Evolutionary conservation across 2,797 vertebrate species (phyloP), one percentile per base, ranked within the genome.

Genomic region (Mallotus villosus): DNA sequence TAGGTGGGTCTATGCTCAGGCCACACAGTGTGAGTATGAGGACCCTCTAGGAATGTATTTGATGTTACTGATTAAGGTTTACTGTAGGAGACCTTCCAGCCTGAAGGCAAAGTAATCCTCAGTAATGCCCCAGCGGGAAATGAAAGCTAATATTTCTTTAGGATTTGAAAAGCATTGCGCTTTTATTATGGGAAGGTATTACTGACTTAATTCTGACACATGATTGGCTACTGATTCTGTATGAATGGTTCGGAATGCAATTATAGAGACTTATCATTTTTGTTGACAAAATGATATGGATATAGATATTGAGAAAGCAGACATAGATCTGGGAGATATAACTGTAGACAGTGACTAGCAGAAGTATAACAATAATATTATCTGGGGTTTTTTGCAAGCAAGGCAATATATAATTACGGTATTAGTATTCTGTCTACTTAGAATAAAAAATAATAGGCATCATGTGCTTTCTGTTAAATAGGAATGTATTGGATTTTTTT

Each of bases 121-220:
- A 22, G 8, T 60, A 24, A 60, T 24, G 22, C 58, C 21, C 22
- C 24, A 24, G 11, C 58, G 25, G 58, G 58, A 60, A 60, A 60
- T 60, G 21, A 60, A 60, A 22, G 58, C 58, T 60, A 55, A 55
- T n/a, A 55, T 55, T 55, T 55, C 51, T 27, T 25, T 60, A 24
- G 58, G 58, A 60, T 60, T 60, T 24, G 12, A 22, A 24, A 24
- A 12, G 16, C 14, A 55, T n/a, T 55, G 8, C 51, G 16, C 24
- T 60, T 24, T 12, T 25, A 60, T 25, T 25, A 24, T 60, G 58
- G 21, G 22, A 60, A 24, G 22, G 58, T 60, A 60, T 24, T 60
- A 27, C 21, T 19, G 51, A 55, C 51, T 55, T 55, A 4, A 55
- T 6, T n/a, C 51, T 17, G 51, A 55, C 51, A 55, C 17, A n/a